Evolutionary conservation across 1,140 invertebrate species (phyloP).

Genomic region (Lanistes nyassanus): DNA sequence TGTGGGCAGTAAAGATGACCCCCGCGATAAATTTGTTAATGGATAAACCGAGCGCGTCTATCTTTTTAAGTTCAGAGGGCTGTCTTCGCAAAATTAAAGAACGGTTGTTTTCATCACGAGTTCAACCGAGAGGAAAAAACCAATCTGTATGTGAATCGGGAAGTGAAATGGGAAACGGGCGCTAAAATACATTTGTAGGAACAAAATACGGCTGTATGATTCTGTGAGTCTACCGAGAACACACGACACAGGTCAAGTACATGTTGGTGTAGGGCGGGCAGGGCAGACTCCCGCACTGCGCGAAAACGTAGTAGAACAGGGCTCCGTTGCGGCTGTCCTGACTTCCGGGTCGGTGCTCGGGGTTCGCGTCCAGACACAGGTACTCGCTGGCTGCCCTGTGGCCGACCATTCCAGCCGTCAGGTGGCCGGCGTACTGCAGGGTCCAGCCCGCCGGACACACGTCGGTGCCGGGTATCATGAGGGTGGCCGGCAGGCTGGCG

Average conservation of each 20-base stretch:
- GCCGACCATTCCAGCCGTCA: constrained; percentile 23
- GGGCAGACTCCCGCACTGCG: constrained; percentile 20
- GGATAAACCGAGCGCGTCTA: too few relatives aligned
- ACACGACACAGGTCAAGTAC: constrained; percentile 21
- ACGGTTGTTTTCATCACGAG: too few relatives aligned
- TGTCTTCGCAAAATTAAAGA: too few relatives aligned
- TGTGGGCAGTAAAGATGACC: too few relatives aligned
- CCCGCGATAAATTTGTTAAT: too few relatives aligned
- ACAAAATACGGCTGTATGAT: background rate
- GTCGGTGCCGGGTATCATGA: constrained; percentile 23
- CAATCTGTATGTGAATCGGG: too few relatives aligned
- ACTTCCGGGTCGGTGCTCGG: constrained; percentile 13
- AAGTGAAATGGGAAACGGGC: too few relatives aligned
- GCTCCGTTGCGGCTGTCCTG: constrained; percentile 24
- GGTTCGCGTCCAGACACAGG: constrained; percentile 15
- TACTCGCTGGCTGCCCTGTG: constrained; percentile 21
- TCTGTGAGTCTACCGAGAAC: background rate
- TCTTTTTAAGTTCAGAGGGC: too few relatives aligned
- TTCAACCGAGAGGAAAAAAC: too few relatives aligned
- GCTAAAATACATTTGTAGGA: too few relatives aligned
- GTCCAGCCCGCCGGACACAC: constrained; percentile 15
- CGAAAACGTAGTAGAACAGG: constrained; percentile 24
- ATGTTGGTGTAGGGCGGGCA: constrained; percentile 23
- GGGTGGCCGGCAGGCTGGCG: constrained; percentile 11
- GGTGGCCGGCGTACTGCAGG: constrained; percentile 12